A percentile compares a stretch with the other conserved stretches of the same genome.
Evolutionary conservation across 2,888 invertebrate species (phyloP).

Genomic region (Sicus ferrugineus): DNA sequence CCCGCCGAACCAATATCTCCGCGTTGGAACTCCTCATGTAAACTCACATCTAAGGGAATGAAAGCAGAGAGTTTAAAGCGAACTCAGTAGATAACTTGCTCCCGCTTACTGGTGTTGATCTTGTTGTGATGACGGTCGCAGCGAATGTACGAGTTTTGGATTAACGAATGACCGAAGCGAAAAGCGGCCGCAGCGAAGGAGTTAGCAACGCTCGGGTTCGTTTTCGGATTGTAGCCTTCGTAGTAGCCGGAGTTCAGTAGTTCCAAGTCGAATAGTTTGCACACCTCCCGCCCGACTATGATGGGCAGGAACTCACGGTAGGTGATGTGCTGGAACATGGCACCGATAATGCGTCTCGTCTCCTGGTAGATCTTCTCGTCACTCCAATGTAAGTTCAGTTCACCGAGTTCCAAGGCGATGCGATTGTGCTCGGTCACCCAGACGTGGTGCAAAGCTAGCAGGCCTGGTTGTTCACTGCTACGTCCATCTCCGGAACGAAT

Average conservation of each 20-base stretch:
- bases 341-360: conserved; percentile 81
- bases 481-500: conserved; percentile 81
- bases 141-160: conserved; percentile 79
- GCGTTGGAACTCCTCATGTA: conserved; percentile 80
- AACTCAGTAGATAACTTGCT: neutral
- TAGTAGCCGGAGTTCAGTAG: conserved; percentile 75
- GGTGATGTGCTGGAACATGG: conserved; percentile 84
- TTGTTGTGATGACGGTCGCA: conserved; percentile 75
- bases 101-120: conserved; percentile 74
- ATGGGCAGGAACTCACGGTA: conserved; percentile 85
- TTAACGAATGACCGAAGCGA: conserved; percentile 86
- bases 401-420: conserved; percentile 75
- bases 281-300: conserved; percentile 78
- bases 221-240: conserved; percentile 72
- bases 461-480: conserved; percentile 80
- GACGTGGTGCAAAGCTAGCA: conserved; percentile 63
- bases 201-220: conserved; percentile 80
- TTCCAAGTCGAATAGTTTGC: conserved; percentile 78
- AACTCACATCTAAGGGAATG: conserved; percentile 73
- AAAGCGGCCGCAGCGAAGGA: conserved; percentile 84
- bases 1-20: conserved; percentile 80
- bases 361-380: conserved; percentile 89
- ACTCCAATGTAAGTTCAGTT: conserved; percentile 84
- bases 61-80: too few species aligned
- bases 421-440: conserved; percentile 68